Base-by-base conservation (phyloP, 2,797 vertebrate genomes). In the Phyllotis vaccarum region DNA sequence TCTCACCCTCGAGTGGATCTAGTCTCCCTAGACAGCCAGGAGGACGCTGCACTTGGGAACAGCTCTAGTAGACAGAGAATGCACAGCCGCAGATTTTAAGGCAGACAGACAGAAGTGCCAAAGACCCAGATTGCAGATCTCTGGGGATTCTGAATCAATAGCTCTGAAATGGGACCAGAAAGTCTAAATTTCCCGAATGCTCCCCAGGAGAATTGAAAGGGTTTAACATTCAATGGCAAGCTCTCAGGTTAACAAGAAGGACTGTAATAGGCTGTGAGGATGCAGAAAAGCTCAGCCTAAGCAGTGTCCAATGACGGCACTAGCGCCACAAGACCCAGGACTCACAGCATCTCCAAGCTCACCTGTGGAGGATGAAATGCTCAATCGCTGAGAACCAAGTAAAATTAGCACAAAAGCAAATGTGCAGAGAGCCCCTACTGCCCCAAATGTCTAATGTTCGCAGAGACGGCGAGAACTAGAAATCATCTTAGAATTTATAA, bases 181-280 rank as follows among this genome's bases (percentile, higher is more conserved):
- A 94, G 90, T 81, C 34, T 40, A 21, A 93, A 93, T 89, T 86
- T 75, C 37, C 86, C n/a, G 46, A 96, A 86, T 49, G 62, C 52
- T 95, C 62, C 75, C 62, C 37, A 54, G 34, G 43, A 90, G 74
- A 64, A 56, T n/a, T 31, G 34, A 79, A 83, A 86, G 56, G 58
- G 29, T 83, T 89, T 89, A 89, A 88, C 68, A 85, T n/a, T 79
- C 86, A 92, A 31, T 31, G 62, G 49, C 75, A 86, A 94, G 78
- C 76, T 96, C 49, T 95, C 64, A 12, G 29, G 58, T 43, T 82
- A 56, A 94, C 54, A 87, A 92, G 90, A 95, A 27, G 74, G 37
- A 93, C 43, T 95, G 80, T 16, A 78, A 31, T 6, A 56, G 54
- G 49, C 91, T 76, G 21, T 72, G 78, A 37, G 83, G 75, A 74